Conservation (phyloP, 2,888 invertebrate species). For the Coelopa pilipes region DNA sequence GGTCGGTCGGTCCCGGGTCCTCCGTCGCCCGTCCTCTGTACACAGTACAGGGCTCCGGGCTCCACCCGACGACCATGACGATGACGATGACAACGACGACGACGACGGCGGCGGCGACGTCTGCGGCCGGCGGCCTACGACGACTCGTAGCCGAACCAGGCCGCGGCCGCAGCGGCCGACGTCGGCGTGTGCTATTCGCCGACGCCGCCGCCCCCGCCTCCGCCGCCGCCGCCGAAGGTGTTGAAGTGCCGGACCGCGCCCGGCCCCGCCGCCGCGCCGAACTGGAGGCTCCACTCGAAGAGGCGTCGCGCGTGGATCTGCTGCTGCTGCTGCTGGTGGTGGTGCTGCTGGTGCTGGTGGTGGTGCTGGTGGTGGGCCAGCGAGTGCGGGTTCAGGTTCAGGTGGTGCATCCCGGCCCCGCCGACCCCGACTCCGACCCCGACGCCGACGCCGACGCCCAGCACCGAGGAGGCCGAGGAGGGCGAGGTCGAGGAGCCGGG, state of each 20-base stretch:
- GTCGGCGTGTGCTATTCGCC: constrained; percentile 65
- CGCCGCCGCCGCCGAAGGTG: constrained; percentile 64
- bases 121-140: constrained; percentile 50
- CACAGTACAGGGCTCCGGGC: constrained; percentile 25
- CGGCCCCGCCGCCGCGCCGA: constrained; percentile 65
- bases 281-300: constrained; percentile 67
- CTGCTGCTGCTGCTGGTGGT: constrained; percentile 67
- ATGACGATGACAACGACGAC: no score
- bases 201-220: constrained; percentile 65
- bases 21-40: not conserved
- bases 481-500: constrained; percentile 56
- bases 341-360: constrained; percentile 66
- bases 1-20: not conserved
- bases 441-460: constrained; percentile 53
- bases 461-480: constrained; percentile 59
- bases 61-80: no score
- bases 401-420: constrained; percentile 58
- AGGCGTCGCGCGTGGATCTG: constrained; percentile 67
- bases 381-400: constrained; percentile 65
- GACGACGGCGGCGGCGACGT: not conserved
- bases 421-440: constrained; percentile 50
- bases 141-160: constrained; percentile 64
- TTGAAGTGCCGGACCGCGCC: constrained; percentile 66
- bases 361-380: constrained; percentile 60
- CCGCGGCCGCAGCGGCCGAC: constrained; percentile 55